Base-by-base conservation (phyloP, 2,797 vertebrate species). In the Falco berigora region DNA sequence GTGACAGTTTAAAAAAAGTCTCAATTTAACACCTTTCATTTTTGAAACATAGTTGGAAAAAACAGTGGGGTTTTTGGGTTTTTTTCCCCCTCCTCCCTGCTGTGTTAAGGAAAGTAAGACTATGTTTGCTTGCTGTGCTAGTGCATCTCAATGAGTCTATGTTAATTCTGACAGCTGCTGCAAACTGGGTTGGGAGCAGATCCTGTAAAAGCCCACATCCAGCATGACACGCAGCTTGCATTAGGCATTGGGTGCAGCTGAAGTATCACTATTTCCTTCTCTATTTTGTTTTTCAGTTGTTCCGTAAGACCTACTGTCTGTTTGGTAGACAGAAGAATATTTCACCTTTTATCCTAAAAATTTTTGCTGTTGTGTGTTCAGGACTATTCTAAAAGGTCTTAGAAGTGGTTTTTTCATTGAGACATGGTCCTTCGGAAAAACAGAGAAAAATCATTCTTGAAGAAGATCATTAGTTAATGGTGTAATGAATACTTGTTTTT, bases 151-250 rank as follows among this genome's bases (percentile, higher is more conserved):
- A 66, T 69, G 24, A 73, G 27, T 30, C 53, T 71, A 49, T 61
- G 59, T 69, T 90, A 56, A 24, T 90, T 76, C 44, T 59, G 59
- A 76, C 28, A 90, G 52, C 55, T 81, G 58, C 73, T 76, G 40
- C 42, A 61, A 63, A 62, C 42, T 55, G 7, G 52, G 27, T 23
- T 59, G 25, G 32, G 49, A 44, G 5, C 38, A 77, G 69, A 36
- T 71, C 73, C 38, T 49, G 10, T 73, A 25, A 75, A 90, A 71
- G 81, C 12, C 5, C 6, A 21, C 46, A 90, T 86, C 22, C n/a
- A 73, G 0, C 14, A 7, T 0, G 1, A 16, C 27, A 10, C 2
- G 3, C 24, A 52, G 25, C 52, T 92, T 75, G 25, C 40, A 67
- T 85, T 38, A 73, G 59, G 22, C 47, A 23, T 16, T 75, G 47